Base-by-base conservation (phyloP, 1,140 invertebrate genomes). In the Sitophilus oryzae region DNA sequence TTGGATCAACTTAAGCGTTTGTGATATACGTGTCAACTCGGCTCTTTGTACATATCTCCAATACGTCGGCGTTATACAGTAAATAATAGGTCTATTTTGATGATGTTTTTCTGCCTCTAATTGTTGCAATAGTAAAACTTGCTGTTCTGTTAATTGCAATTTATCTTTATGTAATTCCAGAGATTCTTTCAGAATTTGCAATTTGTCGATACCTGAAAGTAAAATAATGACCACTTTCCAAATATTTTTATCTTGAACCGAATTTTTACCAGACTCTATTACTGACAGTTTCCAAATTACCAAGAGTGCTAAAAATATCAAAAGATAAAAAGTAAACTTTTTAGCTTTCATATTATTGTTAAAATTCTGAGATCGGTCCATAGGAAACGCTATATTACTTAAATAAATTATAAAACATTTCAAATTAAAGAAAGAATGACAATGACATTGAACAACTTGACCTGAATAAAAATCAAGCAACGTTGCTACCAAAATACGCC, bases 41-140 rank as follows among this genome's bases (percentile, higher is more conserved):
- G 95, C 94, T 74, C 96, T 97, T 76, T 98, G 96, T 40, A 91
- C 89, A 22, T 87, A 56, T 21, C 94, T 78, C 11, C 82, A 70
- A 72, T 96, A 91, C 1, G 95, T 98, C 19, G 95, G 95, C 4
- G 95, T 98, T 46, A 98, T 87, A 3, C 89, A 85, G 74, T 91
- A 94, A 62, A 94, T 91, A 30, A 74, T 82, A 11, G 81, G 80
- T 52, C 79, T 70, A n/a, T n/a, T n/a, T 71, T 68, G 19, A 18
- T 53, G 22, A 53, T 59, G 50, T 57, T 64, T 56, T 9, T 52
- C 40, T 18, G 40, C 25, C 36, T 56, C 56, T 11, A 67, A 46
- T 47, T 65, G 60, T 44, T 68, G 60, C 20, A 70, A 45, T 41
- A 69, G 37, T 14, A 66, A 34, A 16, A 69, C 38, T 52, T 70